Conservation (phyloP, 2,888 invertebrate genomes). For the Colletes collaris region DNA sequence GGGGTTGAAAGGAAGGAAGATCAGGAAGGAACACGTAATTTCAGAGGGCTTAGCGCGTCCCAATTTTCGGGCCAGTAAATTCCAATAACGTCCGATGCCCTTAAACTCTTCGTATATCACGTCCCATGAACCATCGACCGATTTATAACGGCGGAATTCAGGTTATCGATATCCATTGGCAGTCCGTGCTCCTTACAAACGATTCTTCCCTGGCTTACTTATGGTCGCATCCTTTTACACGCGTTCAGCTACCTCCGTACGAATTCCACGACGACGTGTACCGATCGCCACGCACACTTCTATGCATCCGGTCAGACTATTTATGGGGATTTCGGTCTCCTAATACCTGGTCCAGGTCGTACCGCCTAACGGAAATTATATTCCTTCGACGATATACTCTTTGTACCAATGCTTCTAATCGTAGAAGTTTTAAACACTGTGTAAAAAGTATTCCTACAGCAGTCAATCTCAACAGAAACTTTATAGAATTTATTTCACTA, state of each 20-base stretch:
- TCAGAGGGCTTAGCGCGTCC: slow-evolving; percentile 72
- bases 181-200: slow-evolving; percentile 28
- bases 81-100: slow-evolving; percentile 78
- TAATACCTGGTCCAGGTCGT: no score
- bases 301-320: no score
- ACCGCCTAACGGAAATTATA: no score
- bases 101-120: slow-evolving; percentile 79
- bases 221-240: not conserved
- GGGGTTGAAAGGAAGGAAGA: slow-evolving; percentile 51
- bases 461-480: no score
- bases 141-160: slow-evolving; percentile 77
- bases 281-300: no score
- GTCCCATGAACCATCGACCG: slow-evolving; percentile 66
- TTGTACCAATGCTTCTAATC: no score
- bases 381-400: no score
- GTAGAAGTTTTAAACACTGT: no score
- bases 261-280: not conserved
- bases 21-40: slow-evolving; percentile 67
- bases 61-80: slow-evolving; percentile 80
- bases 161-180: slow-evolving; percentile 75
- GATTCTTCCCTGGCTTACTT: slow-evolving; percentile 11
- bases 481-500: no score
- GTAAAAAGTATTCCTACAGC: no score
- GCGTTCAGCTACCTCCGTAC: not conserved
- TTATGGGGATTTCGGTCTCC: no score